Conservation (phyloP, 2,113 vertebrate species). For the Canis aureus region DNA sequence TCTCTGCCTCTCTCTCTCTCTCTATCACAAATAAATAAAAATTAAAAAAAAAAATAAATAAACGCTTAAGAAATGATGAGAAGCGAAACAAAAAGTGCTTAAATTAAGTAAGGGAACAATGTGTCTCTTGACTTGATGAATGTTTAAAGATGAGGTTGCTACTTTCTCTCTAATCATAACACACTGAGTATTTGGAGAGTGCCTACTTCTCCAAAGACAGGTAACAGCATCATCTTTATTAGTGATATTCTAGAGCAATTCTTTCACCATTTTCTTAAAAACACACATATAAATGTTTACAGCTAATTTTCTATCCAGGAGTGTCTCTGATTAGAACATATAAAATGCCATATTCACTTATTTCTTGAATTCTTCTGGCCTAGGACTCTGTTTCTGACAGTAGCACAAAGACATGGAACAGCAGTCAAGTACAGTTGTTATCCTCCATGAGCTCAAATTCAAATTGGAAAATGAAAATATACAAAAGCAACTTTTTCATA, state of each 20-base stretch:
- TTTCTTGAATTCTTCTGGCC: neutral
- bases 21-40: no score
- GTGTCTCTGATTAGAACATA: neutral
- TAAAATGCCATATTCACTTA: neutral
- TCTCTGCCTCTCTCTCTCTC: no score
- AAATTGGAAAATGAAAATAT: slow-evolving; percentile 60
- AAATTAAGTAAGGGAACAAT: slow-evolving; percentile 18
- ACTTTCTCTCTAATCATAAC: neutral
- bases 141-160: neutral
- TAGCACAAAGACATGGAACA: neutral
- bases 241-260: neutral
- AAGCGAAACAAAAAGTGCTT: slow-evolving; percentile 49
- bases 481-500: slow-evolving; percentile 15
- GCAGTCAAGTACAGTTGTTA: neutral
- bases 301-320: neutral
- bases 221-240: slow-evolving; percentile 23
- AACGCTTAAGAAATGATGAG: slow-evolving; percentile 35
- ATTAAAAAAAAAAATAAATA: neutral
- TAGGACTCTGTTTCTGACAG: slow-evolving; percentile 26
- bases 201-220: slow-evolving; percentile 30
- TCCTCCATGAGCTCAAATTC: slow-evolving; percentile 15
- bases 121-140: neutral
- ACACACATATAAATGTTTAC: neutral
- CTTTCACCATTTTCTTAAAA: slow-evolving; percentile 35
- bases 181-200: neutral